Evolutionary conservation across 1,140 invertebrate genomes (phyloP).

Genomic region (Leptinotarsa lineolata): DNA sequence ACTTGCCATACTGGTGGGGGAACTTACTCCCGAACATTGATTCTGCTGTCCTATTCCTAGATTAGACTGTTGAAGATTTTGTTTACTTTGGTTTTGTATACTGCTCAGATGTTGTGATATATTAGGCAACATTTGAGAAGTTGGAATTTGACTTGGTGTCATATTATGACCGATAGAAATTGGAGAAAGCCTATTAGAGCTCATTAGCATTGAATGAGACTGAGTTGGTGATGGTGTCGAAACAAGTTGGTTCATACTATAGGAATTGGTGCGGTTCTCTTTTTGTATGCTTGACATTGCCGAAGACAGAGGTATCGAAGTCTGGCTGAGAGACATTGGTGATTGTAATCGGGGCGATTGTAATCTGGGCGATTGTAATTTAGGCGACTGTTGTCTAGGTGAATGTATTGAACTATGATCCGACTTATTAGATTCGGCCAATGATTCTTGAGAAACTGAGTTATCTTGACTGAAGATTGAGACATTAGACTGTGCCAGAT

Average conservation of each 20-base stretch:
- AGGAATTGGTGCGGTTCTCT: constrained; percentile 8
- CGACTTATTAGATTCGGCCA: constrained; percentile 44
- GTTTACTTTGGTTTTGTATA: constrained; percentile 24
- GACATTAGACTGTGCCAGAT: constrained; percentile 50
- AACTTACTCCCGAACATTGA: constrained; percentile 1
- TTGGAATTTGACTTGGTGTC: constrained; percentile 16
- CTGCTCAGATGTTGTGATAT: constrained; percentile 25
- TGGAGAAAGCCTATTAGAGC: constrained; percentile 15
- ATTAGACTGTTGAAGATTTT: constrained; percentile 9
- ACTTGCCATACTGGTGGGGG: constrained; percentile 14
- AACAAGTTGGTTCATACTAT: constrained; percentile 19
- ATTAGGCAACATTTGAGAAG: constrained; percentile 26
- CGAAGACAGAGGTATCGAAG: constrained; percentile 25
- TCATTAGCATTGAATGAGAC: constrained; percentile 30
- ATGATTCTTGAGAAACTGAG: constrained; percentile 46
- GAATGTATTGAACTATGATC: constrained; percentile 34
- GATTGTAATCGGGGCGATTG: constrained; percentile 36
- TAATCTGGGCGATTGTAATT: background rate
- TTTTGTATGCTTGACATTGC: constrained; percentile 22
- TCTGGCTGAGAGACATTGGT: constrained; percentile 34
- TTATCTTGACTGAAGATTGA: constrained; percentile 51
- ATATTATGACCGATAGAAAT: constrained; percentile 4
- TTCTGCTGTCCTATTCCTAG: constrained; percentile 13
- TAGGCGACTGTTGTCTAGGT: constrained; percentile 37
- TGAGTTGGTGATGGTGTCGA: constrained; percentile 35